These are phyloP conservation scores for Drosophila micromelanica DNA, from an alignment of 1,140 invertebrate genomes.

Conservation along the genomic window DNA sequence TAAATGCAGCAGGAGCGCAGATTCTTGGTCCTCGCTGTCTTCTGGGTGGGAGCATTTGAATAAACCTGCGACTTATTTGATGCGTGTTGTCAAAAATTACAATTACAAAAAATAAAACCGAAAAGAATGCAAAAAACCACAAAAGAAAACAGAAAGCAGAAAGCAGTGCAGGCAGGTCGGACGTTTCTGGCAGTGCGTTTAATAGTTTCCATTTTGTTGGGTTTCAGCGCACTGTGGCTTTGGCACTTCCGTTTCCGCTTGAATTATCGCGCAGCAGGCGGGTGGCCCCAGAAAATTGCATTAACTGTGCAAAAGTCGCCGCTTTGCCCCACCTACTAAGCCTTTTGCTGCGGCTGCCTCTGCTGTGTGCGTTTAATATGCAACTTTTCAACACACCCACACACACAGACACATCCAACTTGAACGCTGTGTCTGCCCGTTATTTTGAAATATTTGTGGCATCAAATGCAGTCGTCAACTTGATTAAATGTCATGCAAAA, in stretches of 20 bases:
- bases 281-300: conserved; percentile 72
- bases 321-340: background rate
- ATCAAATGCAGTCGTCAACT: conserved; percentile 83
- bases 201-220: conserved; percentile 80
- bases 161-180: conserved; percentile 25
- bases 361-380: conserved; percentile 79
- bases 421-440: conserved; percentile 45
- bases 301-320: conserved; percentile 76
- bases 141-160: background rate
- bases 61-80: conserved; percentile 51
- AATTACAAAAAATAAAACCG: conserved; percentile 16
- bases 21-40: conserved; percentile 10
- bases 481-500: conserved; percentile 83
- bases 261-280: conserved; percentile 78
- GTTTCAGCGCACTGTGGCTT: conserved; percentile 65
- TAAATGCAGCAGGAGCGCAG: conserved; percentile 58
- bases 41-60: conserved; percentile 39
- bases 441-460: conserved; percentile 83
- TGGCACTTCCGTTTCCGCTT: conserved; percentile 82
- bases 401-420: conserved; percentile 24
- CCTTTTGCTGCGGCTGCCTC: conserved; percentile 32
- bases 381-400: conserved; percentile 67
- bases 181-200: conserved; percentile 66
- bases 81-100: conserved; percentile 54
- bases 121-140: background rate